Base-by-base conservation (phyloP, 2,888 invertebrate species). In the Schizotus pectinicornis region DNA sequence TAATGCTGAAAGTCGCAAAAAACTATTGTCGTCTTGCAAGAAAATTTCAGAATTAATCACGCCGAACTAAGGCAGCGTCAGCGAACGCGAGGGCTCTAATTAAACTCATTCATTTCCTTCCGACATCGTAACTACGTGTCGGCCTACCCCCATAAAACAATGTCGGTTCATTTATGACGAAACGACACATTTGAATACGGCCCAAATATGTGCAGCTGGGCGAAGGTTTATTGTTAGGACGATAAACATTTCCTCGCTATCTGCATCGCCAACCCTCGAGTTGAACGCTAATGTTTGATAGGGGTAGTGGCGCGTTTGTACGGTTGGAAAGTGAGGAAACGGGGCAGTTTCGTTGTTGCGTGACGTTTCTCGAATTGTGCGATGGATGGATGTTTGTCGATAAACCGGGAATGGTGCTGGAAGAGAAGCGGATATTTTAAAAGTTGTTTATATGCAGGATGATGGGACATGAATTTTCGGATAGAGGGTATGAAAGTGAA, bases 21-120 rank as follows among this genome's bases (percentile, higher is more conserved):
- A n/a, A n/a, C n/a, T n/a, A n/a, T n/a, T n/a, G n/a, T n/a, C 36
- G 11, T 11, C 6, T 35, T 3, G 2, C 32, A 30, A 32, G 9
- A 12, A 31, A 22, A 43, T 31, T 30, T 5, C 43, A 8, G 8
- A 43, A 30, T 43, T 43, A 43, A 43, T 43, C 31, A 43, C 11
- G 12, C 8, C 9, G 31, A 11, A 43, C 3, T 31, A 8, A 9
- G 41, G 30, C 12, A 43, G 7, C 8, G 6, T 12, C 8, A 43
- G 13, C 22, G 30, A 35, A 43, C 43, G n/a, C 7, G 22, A 8
- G 22, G 9, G 33, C 33, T 43, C 43, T 31, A 31, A 43, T 31
- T 43, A 31, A 43, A 43, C 8, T 3, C 43, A 43, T 43, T 8
- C 32, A 43, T 31, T 31, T 31, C 13, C 31, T 8, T 9, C 33